phyloP scores from a whole-genome alignment of 2,113 vertebrate genomes.

The Sebastes fasciatus region DNA sequence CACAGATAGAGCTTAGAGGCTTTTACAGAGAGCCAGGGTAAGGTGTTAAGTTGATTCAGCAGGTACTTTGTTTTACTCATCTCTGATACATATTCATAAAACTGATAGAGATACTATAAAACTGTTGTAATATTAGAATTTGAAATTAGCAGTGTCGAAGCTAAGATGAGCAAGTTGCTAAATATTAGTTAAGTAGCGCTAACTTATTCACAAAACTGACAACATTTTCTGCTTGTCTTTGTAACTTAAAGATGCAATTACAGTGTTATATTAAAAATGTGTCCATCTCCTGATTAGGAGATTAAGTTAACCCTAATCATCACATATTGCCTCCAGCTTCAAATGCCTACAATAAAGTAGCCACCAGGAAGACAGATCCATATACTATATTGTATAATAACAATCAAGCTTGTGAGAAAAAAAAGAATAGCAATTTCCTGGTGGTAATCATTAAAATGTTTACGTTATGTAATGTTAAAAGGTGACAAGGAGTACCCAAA shows the following conservation, averaged over 20 bases:
- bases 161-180: background rate
- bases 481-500: background rate
- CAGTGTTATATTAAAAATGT: background rate
- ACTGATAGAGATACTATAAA: background rate
- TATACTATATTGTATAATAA: background rate
- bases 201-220: background rate
- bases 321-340: background rate
- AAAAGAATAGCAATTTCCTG: background rate
- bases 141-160: too few relatives aligned
- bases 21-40: background rate
- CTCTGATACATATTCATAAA: background rate
- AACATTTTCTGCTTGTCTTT: background rate
- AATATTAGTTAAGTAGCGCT: background rate
- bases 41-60: background rate
- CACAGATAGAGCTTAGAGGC: too few relatives aligned
- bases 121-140: too few relatives aligned
- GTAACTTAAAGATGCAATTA: background rate
- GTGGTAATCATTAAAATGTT: background rate
- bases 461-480: background rate
- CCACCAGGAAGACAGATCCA: background rate
- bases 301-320: background rate
- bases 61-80: background rate
- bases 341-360: background rate
- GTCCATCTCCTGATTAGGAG: background rate
- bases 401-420: background rate